These are phyloP conservation scores for Myoxocephalus aenaeus DNA, from an alignment of 2,797 vertebrate species.

Conservation along the genomic window DNA sequence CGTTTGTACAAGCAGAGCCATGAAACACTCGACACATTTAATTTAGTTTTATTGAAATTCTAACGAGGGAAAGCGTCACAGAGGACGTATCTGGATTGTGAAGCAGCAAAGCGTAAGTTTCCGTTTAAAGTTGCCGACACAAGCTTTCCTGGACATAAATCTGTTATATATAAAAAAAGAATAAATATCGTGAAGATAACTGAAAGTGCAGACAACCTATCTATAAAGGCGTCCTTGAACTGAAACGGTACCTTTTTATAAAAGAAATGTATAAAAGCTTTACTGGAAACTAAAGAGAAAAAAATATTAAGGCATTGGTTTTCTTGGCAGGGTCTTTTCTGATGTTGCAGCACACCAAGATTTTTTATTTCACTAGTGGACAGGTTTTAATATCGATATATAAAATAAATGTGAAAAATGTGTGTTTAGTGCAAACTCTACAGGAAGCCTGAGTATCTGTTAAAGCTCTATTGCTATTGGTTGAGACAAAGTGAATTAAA, in stretches of 20 bases:
- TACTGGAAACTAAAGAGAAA: constrained; percentile 38
- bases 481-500: constrained; percentile 26
- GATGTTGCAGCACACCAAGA: constrained; percentile 10
- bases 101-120: constrained; percentile 59
- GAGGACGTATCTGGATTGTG: constrained; percentile 20
- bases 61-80: constrained; percentile 35
- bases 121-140: constrained; percentile 25
- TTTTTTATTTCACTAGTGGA: constrained; percentile 33
- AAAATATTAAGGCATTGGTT: constrained; percentile 62
- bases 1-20: constrained; percentile 16
- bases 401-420: constrained; percentile 29
- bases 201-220: constrained; percentile 39
- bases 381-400: constrained; percentile 31
- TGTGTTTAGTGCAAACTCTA: constrained; percentile 47
- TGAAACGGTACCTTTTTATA: constrained; percentile 43
- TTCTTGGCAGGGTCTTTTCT: constrained; percentile 55
- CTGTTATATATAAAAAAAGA: constrained; percentile 53
- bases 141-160: constrained; percentile 21
- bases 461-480: constrained; percentile 41
- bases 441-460: constrained; percentile 34
- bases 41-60: constrained; percentile 67
- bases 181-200: constrained; percentile 42
- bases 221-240: constrained; percentile 21
- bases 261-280: background rate
- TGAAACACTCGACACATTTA: background rate